Evolutionary conservation across 2,113 vertebrate genomes (phyloP).

Genomic region (Thunnus thynnus): DNA sequence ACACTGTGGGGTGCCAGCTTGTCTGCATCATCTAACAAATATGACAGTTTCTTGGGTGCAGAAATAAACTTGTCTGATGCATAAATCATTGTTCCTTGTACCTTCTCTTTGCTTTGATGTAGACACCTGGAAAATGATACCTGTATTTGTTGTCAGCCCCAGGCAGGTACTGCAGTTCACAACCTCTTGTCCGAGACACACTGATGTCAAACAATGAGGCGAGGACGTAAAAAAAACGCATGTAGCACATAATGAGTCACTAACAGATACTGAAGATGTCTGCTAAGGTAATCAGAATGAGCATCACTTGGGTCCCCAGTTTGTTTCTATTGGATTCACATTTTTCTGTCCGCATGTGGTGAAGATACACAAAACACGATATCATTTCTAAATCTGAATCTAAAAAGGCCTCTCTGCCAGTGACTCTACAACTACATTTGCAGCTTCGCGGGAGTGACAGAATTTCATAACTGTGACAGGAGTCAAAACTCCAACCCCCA

Average conservation of each 20-base stretch:
- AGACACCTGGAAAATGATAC: slow-evolving; percentile 58
- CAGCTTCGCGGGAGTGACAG: slow-evolving; percentile 10
- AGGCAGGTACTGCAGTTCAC: slow-evolving; percentile 2
- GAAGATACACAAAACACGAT: neutral
- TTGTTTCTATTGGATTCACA: neutral
- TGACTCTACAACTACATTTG: neutral
- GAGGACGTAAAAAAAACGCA: neutral
- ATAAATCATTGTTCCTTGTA: slow-evolving; percentile 38
- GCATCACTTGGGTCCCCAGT: neutral
- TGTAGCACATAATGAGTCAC: neutral
- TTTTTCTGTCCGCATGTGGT: neutral
- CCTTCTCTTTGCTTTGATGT: slow-evolving; percentile 41
- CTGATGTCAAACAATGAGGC: slow-evolving; percentile 42
- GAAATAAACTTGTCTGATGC: slow-evolving; percentile 27
- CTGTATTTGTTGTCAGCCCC: slow-evolving; percentile 25
- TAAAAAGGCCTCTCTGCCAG: neutral
- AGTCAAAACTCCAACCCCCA: slow-evolving; percentile 27
- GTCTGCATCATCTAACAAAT: slow-evolving; percentile 25
- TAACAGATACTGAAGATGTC: slow-evolving; percentile 1
- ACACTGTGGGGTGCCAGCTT: neutral
- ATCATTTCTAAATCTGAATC: neutral
- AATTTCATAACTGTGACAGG: slow-evolving; percentile 36
- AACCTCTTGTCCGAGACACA: neutral
- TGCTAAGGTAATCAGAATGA: neutral
- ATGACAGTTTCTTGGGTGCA: slow-evolving; percentile 17